These are phyloP conservation scores for Perccottus glenii DNA, from an alignment of 2,113 vertebrate species.

Conservation along the genomic window DNA sequence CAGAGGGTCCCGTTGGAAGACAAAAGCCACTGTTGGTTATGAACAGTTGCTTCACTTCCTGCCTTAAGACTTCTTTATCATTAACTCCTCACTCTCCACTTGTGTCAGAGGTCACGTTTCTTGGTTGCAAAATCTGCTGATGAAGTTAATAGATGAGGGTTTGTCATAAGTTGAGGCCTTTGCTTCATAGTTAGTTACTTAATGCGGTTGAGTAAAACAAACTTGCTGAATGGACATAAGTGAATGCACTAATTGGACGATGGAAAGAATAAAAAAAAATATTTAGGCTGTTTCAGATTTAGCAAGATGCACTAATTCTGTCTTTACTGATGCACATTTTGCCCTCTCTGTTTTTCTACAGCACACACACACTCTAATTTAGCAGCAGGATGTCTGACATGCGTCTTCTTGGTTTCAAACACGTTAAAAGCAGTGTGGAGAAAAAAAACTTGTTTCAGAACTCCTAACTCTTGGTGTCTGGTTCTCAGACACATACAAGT, in stretches of 20 bases:
- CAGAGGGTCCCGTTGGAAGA: conserved; percentile 21
- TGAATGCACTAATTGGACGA: conserved; percentile 54
- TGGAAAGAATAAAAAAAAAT: conserved; percentile 26
- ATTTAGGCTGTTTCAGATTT: conserved; percentile 34
- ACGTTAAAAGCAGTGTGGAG: background rate
- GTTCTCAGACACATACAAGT: conserved; percentile 12
- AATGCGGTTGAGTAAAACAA: conserved; percentile 43
- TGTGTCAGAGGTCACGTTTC: conserved; percentile 58
- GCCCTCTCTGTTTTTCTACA: conserved; percentile 11
- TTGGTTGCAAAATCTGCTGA: conserved; percentile 55
- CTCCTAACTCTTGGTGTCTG: conserved; percentile 30
- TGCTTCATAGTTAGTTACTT: conserved; percentile 57
- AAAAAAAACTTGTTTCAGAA: conserved; percentile 18
- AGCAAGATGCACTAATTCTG: conserved; percentile 37
- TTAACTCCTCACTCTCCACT: conserved; percentile 59
- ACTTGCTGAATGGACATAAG: conserved; percentile 59
- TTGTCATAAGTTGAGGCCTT: conserved; percentile 33
- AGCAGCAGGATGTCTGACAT: conserved; percentile 14
- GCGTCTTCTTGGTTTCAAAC: conserved; percentile 10
- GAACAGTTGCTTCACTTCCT: conserved; percentile 44
- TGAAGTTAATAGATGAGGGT: conserved; percentile 67
- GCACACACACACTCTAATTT: conserved; percentile 11
- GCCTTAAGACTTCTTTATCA: conserved; percentile 65
- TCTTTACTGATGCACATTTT: conserved; percentile 27
- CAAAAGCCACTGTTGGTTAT: conserved; percentile 30